Evolutionary conservation across 2,113 vertebrate genomes (phyloP), one percentile per base, ranked within the genome.

Genomic region (Pterocles burchelli): DNA sequence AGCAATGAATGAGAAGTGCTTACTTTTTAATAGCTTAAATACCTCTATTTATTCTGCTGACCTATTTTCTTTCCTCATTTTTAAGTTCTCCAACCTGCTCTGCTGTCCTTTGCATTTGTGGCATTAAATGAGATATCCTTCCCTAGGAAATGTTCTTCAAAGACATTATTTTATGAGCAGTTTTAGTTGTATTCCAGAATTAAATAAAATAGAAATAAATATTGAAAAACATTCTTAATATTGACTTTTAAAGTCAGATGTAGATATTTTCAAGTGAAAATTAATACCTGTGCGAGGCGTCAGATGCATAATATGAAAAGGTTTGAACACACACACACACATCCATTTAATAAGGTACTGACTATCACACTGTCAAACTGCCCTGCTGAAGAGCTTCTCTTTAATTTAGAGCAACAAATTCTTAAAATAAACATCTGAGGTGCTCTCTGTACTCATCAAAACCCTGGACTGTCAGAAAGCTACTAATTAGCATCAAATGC

Each of bases 401-500:
- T 68, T 17, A 71, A 93, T 70, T 88, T 49, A 88, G 71, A 83
- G 63, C 55, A 94, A 88, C 13, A 70, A 67, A 74, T 61, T 84
- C 59, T 77, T 48, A 65, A 93, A 91, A 90, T 71, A 91, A 92
- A 88, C 41, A 85, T 62, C 75, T 68, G 31, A 90, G 58, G 45
- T 83, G n/a, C 51, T 86, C 71, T 89, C 65, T 48, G n/a, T 58
- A 46, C 65, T 61, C 22, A 76, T 72, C 82, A 71, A 55, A 81
- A 78, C 52, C 70, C 43, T 59, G 72, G 55, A 55, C 72, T 94
- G 61, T 48, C 75, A 94, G 51, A 95, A 94, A 92, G 38, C 63
- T 77, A 66, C 63, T 77, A 74, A 94, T 93, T 86, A 90, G 20
- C 63, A 86, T 83, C 79, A 93, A 73, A 79, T 29, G 19, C 49